These are phyloP conservation scores for Orestias chungarensis DNA, from an alignment of 2,797 vertebrate species.

Conservation along the genomic window DNA sequence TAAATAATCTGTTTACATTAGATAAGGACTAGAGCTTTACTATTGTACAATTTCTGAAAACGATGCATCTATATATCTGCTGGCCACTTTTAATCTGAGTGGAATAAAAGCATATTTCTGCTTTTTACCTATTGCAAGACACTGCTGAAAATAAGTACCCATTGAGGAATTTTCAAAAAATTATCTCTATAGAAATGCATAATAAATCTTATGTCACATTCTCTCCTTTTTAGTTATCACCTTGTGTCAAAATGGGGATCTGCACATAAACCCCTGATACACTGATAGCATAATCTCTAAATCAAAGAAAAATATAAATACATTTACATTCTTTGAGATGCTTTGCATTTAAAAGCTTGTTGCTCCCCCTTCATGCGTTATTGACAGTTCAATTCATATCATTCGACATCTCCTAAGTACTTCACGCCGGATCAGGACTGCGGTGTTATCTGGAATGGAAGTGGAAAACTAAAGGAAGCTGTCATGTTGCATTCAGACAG, in stretches of 20 bases:
- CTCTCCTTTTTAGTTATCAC: constrained; percentile 61
- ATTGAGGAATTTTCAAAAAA: constrained; percentile 57
- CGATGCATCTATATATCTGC: constrained; percentile 36
- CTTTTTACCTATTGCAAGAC: constrained; percentile 14
- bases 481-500: constrained; percentile 76
- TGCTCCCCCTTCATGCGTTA: constrained; percentile 53
- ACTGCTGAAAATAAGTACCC: constrained; percentile 16
- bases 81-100: constrained; percentile 46
- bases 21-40: constrained; percentile 17
- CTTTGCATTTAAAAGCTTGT: constrained; percentile 57
- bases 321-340: constrained; percentile 60
- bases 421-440: constrained; percentile 67
- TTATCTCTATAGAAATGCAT: constrained; percentile 60
- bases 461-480: constrained; percentile 74
- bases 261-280: constrained; percentile 45
- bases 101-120: constrained; percentile 27
- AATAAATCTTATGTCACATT: constrained; percentile 65
- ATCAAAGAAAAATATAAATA: constrained; percentile 56
- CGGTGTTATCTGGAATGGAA: constrained; percentile 70
- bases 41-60: constrained; percentile 33
- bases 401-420: constrained; percentile 73
- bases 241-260: constrained; percentile 55
- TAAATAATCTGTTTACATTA: constrained; percentile 34
- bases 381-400: constrained; percentile 80
- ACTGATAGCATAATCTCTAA: constrained; percentile 70